A percentile compares a stretch with the other conserved stretches of the same genome.
Conservation (phyloP, 2,888 invertebrate genomes). For the Drosophila paranaensis region DNA sequence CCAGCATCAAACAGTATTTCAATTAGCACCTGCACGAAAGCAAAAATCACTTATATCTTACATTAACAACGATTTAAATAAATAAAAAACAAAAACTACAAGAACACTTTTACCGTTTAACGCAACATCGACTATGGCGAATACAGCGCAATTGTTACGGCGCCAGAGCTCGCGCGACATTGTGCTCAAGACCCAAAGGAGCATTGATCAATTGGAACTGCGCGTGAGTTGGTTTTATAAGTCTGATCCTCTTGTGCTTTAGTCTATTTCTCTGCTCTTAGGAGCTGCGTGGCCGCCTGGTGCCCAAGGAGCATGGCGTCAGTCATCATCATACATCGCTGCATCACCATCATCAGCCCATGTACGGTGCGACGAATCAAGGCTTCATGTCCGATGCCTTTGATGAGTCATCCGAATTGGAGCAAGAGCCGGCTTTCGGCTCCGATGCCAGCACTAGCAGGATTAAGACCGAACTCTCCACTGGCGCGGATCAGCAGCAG, state of each 20-base stretch:
- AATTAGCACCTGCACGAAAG: slow-evolving; percentile 27
- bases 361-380: slow-evolving; percentile 95
- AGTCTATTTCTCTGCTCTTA: slow-evolving; percentile 31
- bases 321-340: slow-evolving; percentile 84
- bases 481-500: slow-evolving; percentile 43
- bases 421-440: slow-evolving; percentile 71
- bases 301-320: slow-evolving; percentile 90
- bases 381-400: slow-evolving; percentile 87
- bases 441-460: slow-evolving; percentile 83
- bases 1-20: neutral
- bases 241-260: neutral
- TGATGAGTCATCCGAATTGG: slow-evolving; percentile 82
- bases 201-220: slow-evolving; percentile 93
- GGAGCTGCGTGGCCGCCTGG: slow-evolving; percentile 92
- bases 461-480: slow-evolving; percentile 79
- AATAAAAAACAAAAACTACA: slow-evolving; percentile 19
- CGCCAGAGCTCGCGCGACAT: slow-evolving; percentile 95
- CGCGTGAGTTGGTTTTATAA: slow-evolving; percentile 86
- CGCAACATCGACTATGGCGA: slow-evolving; percentile 88
- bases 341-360: slow-evolving; percentile 83
- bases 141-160: slow-evolving; percentile 94
- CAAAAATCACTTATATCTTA: slow-evolving; percentile 13
- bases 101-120: slow-evolving; percentile 29
- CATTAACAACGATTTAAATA: slow-evolving; percentile 10
- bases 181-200: slow-evolving; percentile 88